A percentile compares a stretch with the other conserved stretches of the same genome.
Evolutionary conservation across 92 coral and sea anemone genomes (phyloP).

Genomic region (Epizoanthus rinbou): DNA sequence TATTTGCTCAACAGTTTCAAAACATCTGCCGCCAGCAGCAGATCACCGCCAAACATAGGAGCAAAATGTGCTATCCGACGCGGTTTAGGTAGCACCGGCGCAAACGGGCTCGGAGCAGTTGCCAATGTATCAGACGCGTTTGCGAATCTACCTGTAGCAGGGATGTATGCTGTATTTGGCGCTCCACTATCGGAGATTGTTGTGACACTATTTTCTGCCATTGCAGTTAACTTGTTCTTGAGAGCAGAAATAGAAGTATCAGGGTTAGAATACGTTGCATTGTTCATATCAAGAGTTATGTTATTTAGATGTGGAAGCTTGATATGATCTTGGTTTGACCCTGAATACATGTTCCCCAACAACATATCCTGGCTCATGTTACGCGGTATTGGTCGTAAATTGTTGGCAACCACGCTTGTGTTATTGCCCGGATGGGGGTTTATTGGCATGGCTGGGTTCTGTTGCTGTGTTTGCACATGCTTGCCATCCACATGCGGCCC

Average conservation of each 20-base stretch:
- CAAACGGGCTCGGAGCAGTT: constrained; percentile 45
- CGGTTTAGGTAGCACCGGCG: constrained; percentile 35
- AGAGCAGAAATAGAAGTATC: constrained; percentile 29
- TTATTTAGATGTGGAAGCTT: neutral
- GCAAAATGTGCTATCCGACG: constrained; percentile 59
- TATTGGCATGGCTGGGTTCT: neutral
- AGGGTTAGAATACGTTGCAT: neutral
- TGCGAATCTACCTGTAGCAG: neutral
- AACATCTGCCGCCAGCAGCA: constrained; percentile 80
- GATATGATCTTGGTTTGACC: constrained; percentile 3
- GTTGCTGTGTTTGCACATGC: neutral
- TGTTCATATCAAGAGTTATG: constrained; percentile 1
- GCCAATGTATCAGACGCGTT: constrained; percentile 17
- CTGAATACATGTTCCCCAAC: neutral
- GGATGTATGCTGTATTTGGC: neutral
- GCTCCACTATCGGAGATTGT: neutral
- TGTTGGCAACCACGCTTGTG: too few species aligned
- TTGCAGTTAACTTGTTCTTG: constrained; percentile 26
- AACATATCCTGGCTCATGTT: neutral
- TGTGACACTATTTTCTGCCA: neutral
- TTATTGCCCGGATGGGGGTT: neutral
- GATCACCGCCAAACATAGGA: constrained; percentile 97
- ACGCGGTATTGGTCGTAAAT: neutral
- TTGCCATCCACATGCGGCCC: neutral
- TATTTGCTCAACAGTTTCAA: constrained; percentile 58